Percentiles rank a stretch among this genome's conserved stretches.
Conservation (phyloP, 2,113 vertebrate genomes). For the Promerops cafer region DNA sequence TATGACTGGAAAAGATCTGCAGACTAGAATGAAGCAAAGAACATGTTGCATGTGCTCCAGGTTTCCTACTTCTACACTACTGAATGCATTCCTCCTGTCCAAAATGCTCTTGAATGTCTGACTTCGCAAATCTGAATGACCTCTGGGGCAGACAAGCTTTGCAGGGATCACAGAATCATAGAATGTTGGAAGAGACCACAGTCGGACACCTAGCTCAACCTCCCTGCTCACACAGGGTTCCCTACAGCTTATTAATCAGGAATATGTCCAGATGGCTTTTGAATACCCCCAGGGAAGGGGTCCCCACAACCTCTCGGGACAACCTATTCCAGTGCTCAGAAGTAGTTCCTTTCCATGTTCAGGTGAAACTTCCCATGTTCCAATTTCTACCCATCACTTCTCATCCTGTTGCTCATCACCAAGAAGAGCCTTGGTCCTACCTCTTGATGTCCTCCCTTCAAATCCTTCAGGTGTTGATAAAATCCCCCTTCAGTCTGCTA, state of each 20-base stretch:
- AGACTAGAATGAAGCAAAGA: background rate
- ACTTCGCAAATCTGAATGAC: background rate
- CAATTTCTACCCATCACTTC: background rate
- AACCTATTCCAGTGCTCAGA: background rate
- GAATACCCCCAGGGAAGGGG: background rate
- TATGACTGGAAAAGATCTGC: background rate
- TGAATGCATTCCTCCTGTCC: background rate
- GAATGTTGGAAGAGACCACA: background rate
- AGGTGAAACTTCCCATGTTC: background rate
- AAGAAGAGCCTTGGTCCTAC: background rate
- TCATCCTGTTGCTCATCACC: background rate
- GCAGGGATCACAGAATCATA: background rate
- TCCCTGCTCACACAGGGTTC: background rate
- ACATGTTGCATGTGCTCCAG: accelerated
- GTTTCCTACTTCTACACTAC: background rate
- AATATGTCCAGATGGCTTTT: background rate
- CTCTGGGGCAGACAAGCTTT: background rate
- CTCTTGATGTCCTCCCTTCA: background rate
- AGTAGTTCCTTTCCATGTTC: background rate
- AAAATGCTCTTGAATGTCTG: background rate
- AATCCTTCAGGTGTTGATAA: background rate
- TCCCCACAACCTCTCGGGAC: background rate
- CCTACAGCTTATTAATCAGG: background rate
- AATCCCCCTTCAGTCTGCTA: background rate
- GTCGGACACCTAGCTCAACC: background rate